phyloP scores from a whole-genome alignment of 2,888 invertebrate species.

The Conomelus anceps region DNA sequence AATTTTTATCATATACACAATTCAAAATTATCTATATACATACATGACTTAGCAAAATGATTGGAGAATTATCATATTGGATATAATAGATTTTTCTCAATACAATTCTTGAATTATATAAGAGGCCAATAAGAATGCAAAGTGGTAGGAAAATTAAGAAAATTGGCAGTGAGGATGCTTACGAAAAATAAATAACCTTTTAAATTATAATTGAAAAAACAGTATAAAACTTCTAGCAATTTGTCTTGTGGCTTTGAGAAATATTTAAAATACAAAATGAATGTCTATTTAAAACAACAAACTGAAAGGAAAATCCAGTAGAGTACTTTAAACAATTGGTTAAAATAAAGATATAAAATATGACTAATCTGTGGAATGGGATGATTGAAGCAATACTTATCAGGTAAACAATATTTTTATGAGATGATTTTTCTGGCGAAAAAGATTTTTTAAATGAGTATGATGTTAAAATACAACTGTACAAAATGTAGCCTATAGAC shows the following conservation, averaged over 20 bases:
- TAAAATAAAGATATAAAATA: conserved; percentile 11
- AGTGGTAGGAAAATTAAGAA: neutral
- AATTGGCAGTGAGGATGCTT: neutral
- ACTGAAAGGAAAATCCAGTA: too few species aligned
- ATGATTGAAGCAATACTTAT: neutral
- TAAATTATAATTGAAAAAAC: conserved; percentile 10
- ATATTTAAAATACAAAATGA: too few species aligned
- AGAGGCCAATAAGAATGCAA: neutral
- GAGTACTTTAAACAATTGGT: conserved; percentile 2
- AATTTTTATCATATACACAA: neutral
- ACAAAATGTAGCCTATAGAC: too few species aligned
- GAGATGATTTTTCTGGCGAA: too few species aligned
- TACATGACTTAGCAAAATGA: neutral
- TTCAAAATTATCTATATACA: neutral
- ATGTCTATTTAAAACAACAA: too few species aligned
- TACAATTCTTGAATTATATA: neutral
- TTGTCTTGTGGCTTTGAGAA: too few species aligned
- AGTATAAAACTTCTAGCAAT: too few species aligned
- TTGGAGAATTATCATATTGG: neutral
- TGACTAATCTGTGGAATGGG: neutral
- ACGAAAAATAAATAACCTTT: neutral
- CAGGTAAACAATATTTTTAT: neutral
- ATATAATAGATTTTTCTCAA: neutral
- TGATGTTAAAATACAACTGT: too few species aligned
- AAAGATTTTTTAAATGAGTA: too few species aligned